Evolutionary conservation across 2,113 vertebrate species (phyloP).

Genomic region (Argyrosomus japonicus): DNA sequence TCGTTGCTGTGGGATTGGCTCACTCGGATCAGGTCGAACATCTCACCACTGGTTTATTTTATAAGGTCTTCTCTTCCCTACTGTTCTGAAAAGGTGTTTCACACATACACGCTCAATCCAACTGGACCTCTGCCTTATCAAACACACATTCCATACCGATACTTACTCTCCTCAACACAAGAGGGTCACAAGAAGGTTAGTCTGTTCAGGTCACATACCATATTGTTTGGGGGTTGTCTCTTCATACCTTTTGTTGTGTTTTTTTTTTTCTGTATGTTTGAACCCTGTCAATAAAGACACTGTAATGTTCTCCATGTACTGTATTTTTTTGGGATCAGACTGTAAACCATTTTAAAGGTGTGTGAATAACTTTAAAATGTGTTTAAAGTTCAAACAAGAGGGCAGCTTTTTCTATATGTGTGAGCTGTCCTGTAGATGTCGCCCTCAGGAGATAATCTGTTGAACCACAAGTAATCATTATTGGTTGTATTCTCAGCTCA

Average conservation of each 20-base stretch:
- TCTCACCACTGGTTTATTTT: neutral
- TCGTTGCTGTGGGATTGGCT: conserved; percentile 30
- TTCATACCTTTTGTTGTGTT: conserved; percentile 22
- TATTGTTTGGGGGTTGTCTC: conserved; percentile 7
- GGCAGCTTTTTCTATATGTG: neutral
- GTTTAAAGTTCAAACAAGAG: neutral
- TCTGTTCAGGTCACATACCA: conserved; percentile 41
- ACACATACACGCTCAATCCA: conserved; percentile 22
- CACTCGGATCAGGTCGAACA: conserved; percentile 29
- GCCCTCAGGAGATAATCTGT: neutral
- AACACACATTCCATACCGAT: conserved; percentile 66
- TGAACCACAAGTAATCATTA: neutral
- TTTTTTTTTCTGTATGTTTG: conserved; percentile 61
- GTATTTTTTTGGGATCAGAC: neutral
- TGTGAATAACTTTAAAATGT: no score
- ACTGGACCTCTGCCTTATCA: conserved; percentile 64
- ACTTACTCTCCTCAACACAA: neutral
- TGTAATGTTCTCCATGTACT: conserved; percentile 33
- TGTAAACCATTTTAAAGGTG: neutral
- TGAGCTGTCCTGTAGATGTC: conserved; percentile 31
- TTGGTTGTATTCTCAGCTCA: neutral
- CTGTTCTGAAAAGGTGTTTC: neutral
- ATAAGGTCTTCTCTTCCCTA: neutral
- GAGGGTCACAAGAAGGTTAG: neutral
- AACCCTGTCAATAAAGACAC: conserved; percentile 73